A percentile compares a stretch with the other conserved stretches of the same genome.
These are phyloP conservation scores for Rhinogobius similis DNA, from an alignment of 2,113 vertebrate genomes.

Conservation along the genomic window DNA sequence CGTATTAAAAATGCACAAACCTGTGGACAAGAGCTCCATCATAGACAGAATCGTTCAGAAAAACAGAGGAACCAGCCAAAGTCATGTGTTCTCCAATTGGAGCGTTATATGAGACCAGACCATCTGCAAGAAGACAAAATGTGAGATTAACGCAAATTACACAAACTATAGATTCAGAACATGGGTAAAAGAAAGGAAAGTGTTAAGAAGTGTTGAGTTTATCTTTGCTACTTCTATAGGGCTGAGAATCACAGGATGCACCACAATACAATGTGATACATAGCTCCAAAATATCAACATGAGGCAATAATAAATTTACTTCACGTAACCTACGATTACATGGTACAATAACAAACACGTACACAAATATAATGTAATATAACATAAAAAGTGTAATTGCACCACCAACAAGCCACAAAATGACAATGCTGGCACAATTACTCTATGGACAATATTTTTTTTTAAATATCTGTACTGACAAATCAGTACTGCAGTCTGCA, in stretches of 20 bases:
- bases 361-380: too few species aligned
- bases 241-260: background rate
- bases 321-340: too few species aligned
- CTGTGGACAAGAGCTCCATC: conserved; percentile 92
- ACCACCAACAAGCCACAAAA: too few species aligned
- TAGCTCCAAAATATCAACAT: too few species aligned
- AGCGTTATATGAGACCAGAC: conserved; percentile 91
- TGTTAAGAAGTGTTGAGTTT: conserved; percentile 3
- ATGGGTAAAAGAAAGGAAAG: background rate
- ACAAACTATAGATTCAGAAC: too few species aligned
- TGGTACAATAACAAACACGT: too few species aligned
- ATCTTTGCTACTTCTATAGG: background rate
- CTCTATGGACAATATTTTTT: too few species aligned
- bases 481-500: background rate
- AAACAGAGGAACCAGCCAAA: conserved; percentile 77
- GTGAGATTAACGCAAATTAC: background rate
- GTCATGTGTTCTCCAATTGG: conserved; percentile 87
- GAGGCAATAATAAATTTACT: too few species aligned
- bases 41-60: conserved; percentile 94
- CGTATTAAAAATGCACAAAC: conserved; percentile 66
- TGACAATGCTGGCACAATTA: too few species aligned
- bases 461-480: background rate
- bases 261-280: too few species aligned
- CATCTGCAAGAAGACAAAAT: conserved; percentile 76
- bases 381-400: too few species aligned